These are phyloP conservation scores for Microcebus lehilahytsara DNA, from an alignment of 2,113 vertebrate genomes.

Conservation along the genomic window DNA sequence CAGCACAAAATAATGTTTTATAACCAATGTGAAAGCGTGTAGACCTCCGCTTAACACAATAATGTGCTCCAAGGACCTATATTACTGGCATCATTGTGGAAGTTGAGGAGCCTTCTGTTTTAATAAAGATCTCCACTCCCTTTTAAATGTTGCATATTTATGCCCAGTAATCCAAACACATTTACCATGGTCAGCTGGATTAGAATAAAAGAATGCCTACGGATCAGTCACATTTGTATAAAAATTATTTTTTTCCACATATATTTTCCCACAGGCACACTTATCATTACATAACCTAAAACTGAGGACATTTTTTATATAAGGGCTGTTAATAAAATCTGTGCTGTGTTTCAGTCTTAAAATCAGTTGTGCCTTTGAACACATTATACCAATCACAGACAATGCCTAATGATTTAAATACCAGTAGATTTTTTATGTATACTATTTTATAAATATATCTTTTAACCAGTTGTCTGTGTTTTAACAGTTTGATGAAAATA, in stretches of 20 bases:
- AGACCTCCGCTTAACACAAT: constrained; percentile 83
- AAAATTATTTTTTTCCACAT: constrained; percentile 41
- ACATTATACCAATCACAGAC: neutral
- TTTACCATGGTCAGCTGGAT: constrained; percentile 53
- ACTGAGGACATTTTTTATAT: constrained; percentile 16
- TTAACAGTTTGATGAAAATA: constrained; percentile 30
- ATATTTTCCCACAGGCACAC: constrained; percentile 57
- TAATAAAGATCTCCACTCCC: constrained; percentile 76
- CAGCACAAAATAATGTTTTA: constrained; percentile 86
- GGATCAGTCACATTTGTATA: constrained; percentile 58
- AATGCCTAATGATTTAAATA: neutral
- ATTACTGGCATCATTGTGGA: constrained; percentile 81
- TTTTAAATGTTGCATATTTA: constrained; percentile 52
- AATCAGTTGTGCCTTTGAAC: neutral
- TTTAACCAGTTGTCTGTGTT: neutral
- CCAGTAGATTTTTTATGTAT: neutral
- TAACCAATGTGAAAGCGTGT: constrained; percentile 82
- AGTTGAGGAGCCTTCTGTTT: constrained; percentile 81
- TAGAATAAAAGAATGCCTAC: constrained; percentile 51
- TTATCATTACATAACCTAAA: constrained; percentile 55
- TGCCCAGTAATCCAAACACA: constrained; percentile 43
- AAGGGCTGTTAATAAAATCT: neutral
- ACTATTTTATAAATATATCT: constrained; percentile 40
- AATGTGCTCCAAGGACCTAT: constrained; percentile 79
- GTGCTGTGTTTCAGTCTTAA: constrained; percentile 13